Base-by-base conservation (phyloP, 2,888 invertebrate genomes). In the Ophion slaviceki region DNA sequence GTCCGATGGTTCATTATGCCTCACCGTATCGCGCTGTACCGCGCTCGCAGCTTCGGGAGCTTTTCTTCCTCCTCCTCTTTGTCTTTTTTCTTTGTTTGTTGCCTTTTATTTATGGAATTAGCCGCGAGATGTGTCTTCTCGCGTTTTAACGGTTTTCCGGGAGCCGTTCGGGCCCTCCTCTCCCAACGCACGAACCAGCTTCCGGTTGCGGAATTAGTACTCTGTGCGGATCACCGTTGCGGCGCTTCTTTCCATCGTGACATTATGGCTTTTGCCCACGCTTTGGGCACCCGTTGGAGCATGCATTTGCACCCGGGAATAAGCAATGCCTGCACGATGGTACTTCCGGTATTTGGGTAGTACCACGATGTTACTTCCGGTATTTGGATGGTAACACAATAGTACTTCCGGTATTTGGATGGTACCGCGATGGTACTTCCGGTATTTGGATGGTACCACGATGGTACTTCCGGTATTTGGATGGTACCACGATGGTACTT, bases 91-190 rank as follows among this genome's bases (percentile, higher is more conserved):
- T 32, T 66, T 83, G 32, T 79, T 75, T 87, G 77, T 80, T 62
- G 45, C 89, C 14, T 85, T 90, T 91, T 91, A 90, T 91, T 92
- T 90, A 89, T 90, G 88, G 90, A 92, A 93, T 93, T 92, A 92
- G 88, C 84, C 89, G 87, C 84, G 90, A 88, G 90, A 92, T 92
- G 89, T 90, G 91, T 92, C 92, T 91, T 89, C 86, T 83, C 84
- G 88, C 86, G 82, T 88, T 89, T 91, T 89, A 91, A 91, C 91
- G 90, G 90, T 90, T 85, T 86, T 75, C 75, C 40, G 40, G 40
- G 40, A 40, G 40, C 40, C 40, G 10, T 32, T 20, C 66, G 74
- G 40, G 75, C 62, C 75, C 80, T 53, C 77, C 80, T 80, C 75
- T 74, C 74, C 83, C 79, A 84, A 82, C 71, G 82, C 80, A 74